phyloP scores from a whole-genome alignment of 2,888 invertebrate genomes.

The Minunthozetes semirufus region DNA sequence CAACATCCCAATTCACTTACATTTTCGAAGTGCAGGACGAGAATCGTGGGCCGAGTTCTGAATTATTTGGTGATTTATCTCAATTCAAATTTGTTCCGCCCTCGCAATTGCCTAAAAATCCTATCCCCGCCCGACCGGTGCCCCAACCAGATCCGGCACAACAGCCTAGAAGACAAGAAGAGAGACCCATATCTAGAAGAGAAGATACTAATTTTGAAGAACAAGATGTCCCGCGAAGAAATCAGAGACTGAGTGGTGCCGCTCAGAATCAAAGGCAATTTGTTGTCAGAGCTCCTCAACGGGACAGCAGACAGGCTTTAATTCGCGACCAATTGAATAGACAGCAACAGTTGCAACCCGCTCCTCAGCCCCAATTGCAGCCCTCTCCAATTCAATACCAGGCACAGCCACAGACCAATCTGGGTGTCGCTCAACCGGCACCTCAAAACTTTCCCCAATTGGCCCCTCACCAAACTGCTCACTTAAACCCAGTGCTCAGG shows the following conservation, averaged over 20 bases:
- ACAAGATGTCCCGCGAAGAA: background rate
- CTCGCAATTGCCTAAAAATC: conserved; percentile 33
- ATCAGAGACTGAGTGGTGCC: conserved; percentile 4
- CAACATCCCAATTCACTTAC: conserved; percentile 27
- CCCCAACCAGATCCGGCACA: background rate
- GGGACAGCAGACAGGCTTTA: background rate
- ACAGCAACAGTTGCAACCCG: conserved; percentile 2
- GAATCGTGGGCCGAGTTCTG: conserved; percentile 37
- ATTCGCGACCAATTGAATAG: background rate
- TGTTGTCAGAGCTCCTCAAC: conserved; percentile 33
- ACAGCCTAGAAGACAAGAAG: too few species aligned
- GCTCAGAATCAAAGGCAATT: conserved; percentile 33
- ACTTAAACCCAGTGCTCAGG: background rate
- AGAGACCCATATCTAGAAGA: background rate
- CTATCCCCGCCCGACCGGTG: background rate
- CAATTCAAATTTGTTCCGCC: conserved; percentile 39
- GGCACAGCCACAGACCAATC: conserved; percentile 12
- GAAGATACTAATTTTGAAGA: background rate
- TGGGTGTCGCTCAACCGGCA: background rate
- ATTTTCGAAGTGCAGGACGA: conserved; percentile 37
- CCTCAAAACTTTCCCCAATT: background rate
- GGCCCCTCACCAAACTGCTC: conserved; percentile 2
- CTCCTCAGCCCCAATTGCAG: background rate
- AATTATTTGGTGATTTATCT: conserved; percentile 34
- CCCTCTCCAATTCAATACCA: conserved; percentile 14